Conservation (phyloP, 2,888 invertebrate genomes). For the Trissolcus japonicus region DNA sequence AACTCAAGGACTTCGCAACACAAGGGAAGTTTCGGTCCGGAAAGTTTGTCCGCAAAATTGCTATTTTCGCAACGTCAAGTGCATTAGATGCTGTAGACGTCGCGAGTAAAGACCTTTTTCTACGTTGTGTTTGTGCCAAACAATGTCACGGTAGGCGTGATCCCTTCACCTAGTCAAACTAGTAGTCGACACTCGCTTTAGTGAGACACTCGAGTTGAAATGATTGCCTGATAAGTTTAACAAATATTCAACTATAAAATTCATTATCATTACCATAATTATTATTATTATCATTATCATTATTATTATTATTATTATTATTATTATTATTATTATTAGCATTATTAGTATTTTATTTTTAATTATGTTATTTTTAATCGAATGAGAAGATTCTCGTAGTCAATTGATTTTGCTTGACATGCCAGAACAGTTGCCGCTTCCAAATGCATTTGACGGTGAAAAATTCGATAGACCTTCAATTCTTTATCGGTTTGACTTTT, state of each 20-base stretch:
- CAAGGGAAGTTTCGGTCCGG: constrained; percentile 46
- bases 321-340: too few relatives aligned
- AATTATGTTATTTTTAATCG: too few relatives aligned
- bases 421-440: too few relatives aligned
- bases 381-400: too few relatives aligned
- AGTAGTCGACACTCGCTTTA: constrained; percentile 1
- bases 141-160: constrained; percentile 24
- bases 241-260: constrained; percentile 12
- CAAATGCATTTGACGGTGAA: too few relatives aligned
- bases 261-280: background rate
- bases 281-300: background rate
- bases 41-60: constrained; percentile 55
- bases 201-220: constrained; percentile 25
- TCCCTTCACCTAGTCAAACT: constrained; percentile 13
- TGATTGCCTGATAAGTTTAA: constrained; percentile 10
- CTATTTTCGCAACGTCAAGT: constrained; percentile 50
- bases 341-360: background rate
- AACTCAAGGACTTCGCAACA: constrained; percentile 53
- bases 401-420: too few relatives aligned
- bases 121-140: constrained; percentile 11
- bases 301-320: background rate
- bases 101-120: constrained; percentile 27
- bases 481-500: background rate
- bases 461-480: background rate
- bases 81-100: constrained; percentile 25